Conservation (phyloP, 2,113 vertebrate genomes). For the Alces alces region DNA sequence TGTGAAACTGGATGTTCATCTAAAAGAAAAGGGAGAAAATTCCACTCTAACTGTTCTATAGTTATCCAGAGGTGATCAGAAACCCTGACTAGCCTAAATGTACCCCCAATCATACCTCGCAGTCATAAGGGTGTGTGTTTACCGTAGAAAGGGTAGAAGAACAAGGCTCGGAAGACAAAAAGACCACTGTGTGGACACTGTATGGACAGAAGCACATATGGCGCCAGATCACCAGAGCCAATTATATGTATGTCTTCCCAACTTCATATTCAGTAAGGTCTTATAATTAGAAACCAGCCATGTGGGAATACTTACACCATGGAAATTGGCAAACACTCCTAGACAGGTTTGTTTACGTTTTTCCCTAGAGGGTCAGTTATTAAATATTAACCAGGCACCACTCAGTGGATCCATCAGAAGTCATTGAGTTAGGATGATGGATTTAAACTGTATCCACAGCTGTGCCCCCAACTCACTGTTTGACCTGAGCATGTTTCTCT, state of each 20-base stretch:
- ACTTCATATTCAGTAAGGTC: not conserved
- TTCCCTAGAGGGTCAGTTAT: not conserved
- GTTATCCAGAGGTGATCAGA: not conserved
- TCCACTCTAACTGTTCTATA: not conserved
- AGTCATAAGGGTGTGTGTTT: not conserved
- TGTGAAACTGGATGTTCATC: not conserved
- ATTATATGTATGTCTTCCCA: rapidly evolving
- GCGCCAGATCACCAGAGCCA: not conserved
- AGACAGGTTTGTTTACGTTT: not conserved
- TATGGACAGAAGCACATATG: rapidly evolving
- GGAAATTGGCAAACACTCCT: not conserved
- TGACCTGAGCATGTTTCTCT: not conserved
- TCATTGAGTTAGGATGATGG: not conserved
- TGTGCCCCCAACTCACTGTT: not conserved
- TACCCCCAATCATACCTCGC: rapidly evolving
- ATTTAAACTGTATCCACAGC: not conserved
- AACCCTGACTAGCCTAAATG: not conserved
- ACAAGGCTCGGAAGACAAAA: not conserved
- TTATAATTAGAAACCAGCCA: not conserved
- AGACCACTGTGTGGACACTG: not conserved
- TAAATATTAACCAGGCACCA: not conserved
- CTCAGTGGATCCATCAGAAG: not conserved
- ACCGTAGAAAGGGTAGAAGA: not conserved
- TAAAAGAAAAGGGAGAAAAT: not conserved
- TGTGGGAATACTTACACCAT: not conserved